Base-by-base conservation (phyloP, 2,888 invertebrate genomes). In the Mimumesa dahlbomi region DNA sequence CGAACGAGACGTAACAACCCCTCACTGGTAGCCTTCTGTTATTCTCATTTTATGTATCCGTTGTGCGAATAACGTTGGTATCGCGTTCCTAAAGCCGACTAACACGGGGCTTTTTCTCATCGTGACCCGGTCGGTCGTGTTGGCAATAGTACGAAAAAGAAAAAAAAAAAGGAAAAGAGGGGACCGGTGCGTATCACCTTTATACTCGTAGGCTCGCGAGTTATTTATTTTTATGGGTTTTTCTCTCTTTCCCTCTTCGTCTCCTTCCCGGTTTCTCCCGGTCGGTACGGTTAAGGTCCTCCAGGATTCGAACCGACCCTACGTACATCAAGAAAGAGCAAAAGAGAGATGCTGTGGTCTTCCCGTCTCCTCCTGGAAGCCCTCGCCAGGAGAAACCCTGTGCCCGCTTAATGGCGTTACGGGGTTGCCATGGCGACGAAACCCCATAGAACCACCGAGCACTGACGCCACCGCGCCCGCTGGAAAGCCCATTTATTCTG, bases 401-500 rank as follows among this genome's bases (percentile, higher is more conserved):
- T 85, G 83, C 84, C 80, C 83, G 87, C 83, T 88, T 88, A 88
- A 88, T 88, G 87, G 88, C 87, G 87, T 88, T 85, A 88, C 87
- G 88, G 89, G 85, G 89, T 89, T 86, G 84, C 88, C 85, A 85
- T 86, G 85, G 82, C 75, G 72, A 89, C 88, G 79, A 85, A 87
- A 85, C 86, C 87, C 88, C 87, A 85, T 87, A 81, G 87, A 88
- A 85, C 82, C 83, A 78, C 67, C 25, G 80, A 46, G 69, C 66
- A 73, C 69, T 77, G 73, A 74, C 78, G 74, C 75, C 69, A 71
- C 70, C 72, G 82, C 81, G 75, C 77, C 77, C 81, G 79, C 73
- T 79, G 79, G 85, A 89, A 89, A 89, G 86, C 86, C 87, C 89
- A 89, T 89, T 89, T 89, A 89, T 89, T 84, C 86, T 88, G 87